Base-by-base conservation (phyloP, 2,113 vertebrate genomes). In the Drymodes brunneopygia region DNA sequence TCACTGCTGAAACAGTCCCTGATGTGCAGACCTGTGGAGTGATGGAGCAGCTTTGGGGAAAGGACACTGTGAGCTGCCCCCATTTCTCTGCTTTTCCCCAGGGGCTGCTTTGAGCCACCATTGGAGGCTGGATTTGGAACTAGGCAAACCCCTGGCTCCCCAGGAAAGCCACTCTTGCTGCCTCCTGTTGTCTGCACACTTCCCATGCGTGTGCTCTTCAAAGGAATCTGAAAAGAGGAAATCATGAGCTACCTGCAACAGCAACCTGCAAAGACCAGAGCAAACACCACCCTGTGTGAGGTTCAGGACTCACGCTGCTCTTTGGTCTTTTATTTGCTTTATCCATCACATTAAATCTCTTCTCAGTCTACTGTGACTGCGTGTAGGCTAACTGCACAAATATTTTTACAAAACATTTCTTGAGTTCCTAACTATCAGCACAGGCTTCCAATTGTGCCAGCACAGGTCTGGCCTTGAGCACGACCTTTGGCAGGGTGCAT, bases 11-110 rank as follows among this genome's bases (percentile, higher is more conserved):
- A 81, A 48, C 22, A 66, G 45, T 3, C 54, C 19, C 64, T 69
- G 42, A 62, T 0, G 0, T 48, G 40, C 62, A 71, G 62, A 50
- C 17, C 38, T 0, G 0, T 5, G 36, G 48, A 42, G 13, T 29
- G 33, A 45, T 21, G 42, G 38, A 51, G 66, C 45, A 35, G 57
- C 74, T 94, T 10, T 74, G 27, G 44, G 48, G 19, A 64, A 19
- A 56, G 15, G 22, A 51, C 47, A 27, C 23, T 17, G 12, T 9
- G 18, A 54, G 29, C 44, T 95, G 53, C 16, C 48, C 67, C 56
- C 7, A 0, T 31, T 9, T 29, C 21, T 7, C 12, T 18, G 29
- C 29, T 71, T 48, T 51, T 58, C n/a, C 28, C 35, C 35, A 66
- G 20, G 8, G 31, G 50, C 42, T 53, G 29, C 53, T 56, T 69